Conservation (phyloP, 2,113 vertebrate genomes). For the Hystrix cristata region DNA sequence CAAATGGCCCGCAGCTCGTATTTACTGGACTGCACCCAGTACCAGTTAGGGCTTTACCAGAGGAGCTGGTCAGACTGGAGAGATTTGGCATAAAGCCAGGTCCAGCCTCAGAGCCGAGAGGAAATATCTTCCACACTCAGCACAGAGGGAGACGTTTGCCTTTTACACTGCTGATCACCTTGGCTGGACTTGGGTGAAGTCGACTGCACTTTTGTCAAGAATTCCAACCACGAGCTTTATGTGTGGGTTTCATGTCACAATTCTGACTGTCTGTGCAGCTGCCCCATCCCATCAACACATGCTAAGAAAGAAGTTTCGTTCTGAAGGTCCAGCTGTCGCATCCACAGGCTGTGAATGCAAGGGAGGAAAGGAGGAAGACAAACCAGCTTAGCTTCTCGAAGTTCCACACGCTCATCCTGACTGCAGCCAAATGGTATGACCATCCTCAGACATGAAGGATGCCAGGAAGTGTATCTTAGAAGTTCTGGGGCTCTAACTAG, state of each 20-base stretch:
- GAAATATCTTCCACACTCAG: not conserved
- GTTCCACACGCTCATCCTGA: not conserved
- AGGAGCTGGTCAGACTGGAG: not conserved
- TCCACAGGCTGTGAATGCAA: not conserved
- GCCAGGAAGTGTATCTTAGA: not conserved
- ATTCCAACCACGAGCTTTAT: slow-evolving; percentile 8
- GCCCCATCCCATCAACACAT: not conserved
- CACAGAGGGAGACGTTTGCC: not conserved
- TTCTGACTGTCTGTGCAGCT: not conserved
- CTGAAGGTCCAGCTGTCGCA: not conserved
- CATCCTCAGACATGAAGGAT: not conserved
- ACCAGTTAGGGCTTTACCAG: not conserved
- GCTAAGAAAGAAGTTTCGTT: not conserved
- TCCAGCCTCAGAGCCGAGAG: not conserved
- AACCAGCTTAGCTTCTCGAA: not conserved
- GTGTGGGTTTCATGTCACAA: not conserved
- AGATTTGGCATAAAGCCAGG: not conserved
- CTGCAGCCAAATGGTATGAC: not conserved
- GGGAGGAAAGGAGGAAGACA: not conserved
- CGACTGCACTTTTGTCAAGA: not conserved
- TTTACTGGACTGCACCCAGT: not conserved
- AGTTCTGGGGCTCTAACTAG: not conserved
- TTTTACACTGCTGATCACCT: not conserved
- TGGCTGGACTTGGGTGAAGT: not conserved
- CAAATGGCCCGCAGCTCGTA: not conserved